Base-by-base conservation (phyloP, 2,797 vertebrate species). In the Lepidocolaptes lacrymiger region DNA sequence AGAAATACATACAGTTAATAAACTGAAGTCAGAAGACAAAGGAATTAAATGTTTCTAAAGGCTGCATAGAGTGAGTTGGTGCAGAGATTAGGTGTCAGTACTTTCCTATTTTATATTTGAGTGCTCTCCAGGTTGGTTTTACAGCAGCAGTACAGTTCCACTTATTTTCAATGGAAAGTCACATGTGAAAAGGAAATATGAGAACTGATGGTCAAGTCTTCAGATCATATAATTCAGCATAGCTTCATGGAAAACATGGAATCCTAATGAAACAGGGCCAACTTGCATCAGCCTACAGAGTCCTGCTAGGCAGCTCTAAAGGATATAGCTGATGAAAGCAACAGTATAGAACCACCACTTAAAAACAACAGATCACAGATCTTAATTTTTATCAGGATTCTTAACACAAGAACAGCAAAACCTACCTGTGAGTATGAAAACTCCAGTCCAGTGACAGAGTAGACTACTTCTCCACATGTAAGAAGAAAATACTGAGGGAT, bases 391-490 rank as follows among this genome's bases (percentile, higher is more conserved):
- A 51, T 17, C 19, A 36, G 39, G 32, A 23, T 37, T 63, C 28
- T 44, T 51, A 67, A 48, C 18, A 20, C 39, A 63, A 19, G 34
- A 67, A 74, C n/a, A 69, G 26, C 18, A 43, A 89, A 89, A 63
- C 93, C 21, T 98, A 99, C 99, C 99, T 99, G 99, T 51, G 99
- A 99, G 80, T 99, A 99, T 9, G 99, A 99, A 97, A 99, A 99
- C 95, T 99, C 99, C 91, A 99, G 92, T 44, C 99, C 99, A 4
- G 99, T 99, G 81, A 99, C 97, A 12, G 99, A 99, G 97, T 99
- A 99, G 91, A 99, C 98, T 72, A 99, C 99, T 96, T 99, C 99
- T 36, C 98, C 99, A 49, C 97, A 97, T 3, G 99, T 99, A 8
- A 99, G 97, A 69, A 99, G 98, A 97, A 99, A 99, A 96, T 99